Evolutionary conservation across 2,888 invertebrate genomes (phyloP).

Genomic region (Clostera curtula): DNA sequence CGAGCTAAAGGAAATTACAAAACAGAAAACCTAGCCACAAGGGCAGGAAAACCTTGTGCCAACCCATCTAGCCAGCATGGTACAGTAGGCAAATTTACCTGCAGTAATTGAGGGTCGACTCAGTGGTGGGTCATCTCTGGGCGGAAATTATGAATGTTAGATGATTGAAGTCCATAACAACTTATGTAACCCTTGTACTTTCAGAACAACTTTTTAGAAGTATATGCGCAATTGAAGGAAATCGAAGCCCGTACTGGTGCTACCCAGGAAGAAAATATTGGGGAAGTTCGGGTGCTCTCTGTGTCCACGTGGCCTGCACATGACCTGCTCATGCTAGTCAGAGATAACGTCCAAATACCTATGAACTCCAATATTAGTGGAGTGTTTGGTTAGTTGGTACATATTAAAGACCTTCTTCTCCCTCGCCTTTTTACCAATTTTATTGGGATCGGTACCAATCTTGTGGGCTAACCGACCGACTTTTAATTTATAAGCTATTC

Average conservation of each 20-base stretch:
- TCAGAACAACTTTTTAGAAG: conserved; percentile 48
- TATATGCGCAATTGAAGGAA: conserved; percentile 47
- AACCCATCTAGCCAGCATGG: no score
- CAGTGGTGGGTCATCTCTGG: no score
- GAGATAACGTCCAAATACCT: conserved; percentile 36
- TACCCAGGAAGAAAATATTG: conserved; percentile 34
- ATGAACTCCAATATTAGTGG: conserved; percentile 38
- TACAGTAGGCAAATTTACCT: no score
- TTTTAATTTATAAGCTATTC: no score
- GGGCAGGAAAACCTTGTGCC: no score
- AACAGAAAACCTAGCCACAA: no score
- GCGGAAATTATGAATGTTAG: background rate
- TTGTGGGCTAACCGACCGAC: no score
- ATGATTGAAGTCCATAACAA: background rate
- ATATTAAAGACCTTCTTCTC: conserved; percentile 3
- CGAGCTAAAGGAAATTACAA: no score
- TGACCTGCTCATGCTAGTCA: conserved; percentile 47
- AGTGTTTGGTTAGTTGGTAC: conserved; percentile 42
- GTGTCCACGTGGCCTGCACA: conserved; percentile 55
- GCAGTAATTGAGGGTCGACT: no score
- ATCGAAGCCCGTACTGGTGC: conserved; percentile 43
- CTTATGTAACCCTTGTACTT: conserved; percentile 1
- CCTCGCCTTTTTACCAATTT: no score
- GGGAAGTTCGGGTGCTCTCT: conserved; percentile 53
- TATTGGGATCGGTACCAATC: no score